Evolutionary conservation across 2,113 vertebrate species (phyloP), one percentile per base, ranked within the genome.

Genomic region (Dasypus novemcinctus): DNA sequence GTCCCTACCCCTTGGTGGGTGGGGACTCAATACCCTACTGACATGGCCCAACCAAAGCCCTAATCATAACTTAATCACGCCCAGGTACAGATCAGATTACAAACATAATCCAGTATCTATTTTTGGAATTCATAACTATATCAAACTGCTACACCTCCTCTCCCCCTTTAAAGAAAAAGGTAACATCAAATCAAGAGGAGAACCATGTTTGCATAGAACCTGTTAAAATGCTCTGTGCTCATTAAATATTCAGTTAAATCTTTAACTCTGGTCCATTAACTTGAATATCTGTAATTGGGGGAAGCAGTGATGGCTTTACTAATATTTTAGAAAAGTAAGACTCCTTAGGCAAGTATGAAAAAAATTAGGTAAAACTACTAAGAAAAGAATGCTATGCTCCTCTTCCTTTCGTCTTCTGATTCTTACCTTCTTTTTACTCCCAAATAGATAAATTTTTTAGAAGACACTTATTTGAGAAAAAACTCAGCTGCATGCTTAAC

Each of bases 161-260:
- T 31, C 27, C n/a, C 61, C 78, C 63, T 79, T 88, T 69, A 66
- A 91, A 95, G 38, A 92, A 82, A 93, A 94, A 93, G 76, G 69
- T 80, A 52, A 91, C 71, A 41, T 23, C 66, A 80, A 95, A 89
- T 95, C 81, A 59, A 1, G 83, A 74, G 74, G 87, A 90, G 87
- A 95, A 94, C 96, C 79, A 74, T 95, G 91, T 96, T 64, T 95
- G 87, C 91, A 59, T 69, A 94, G 75, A 92, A 84, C 82, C 93
- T 87, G 61, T 90, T 91, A 93, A 90, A 57, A 57, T 88, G 88
- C 90, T 92, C 79, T 96, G 79, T 97, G 93, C 93, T 94, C 88
- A 90, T 96, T 89, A 92, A 96, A 90, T 95, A 81, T 95, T 96
- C 78, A 93, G 59, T 87, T 96, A 66, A n/a, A n/a, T n/a, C n/a